Base-by-base conservation (phyloP, 2,113 vertebrate genomes). In the Heloderma charlesbogerti region DNA sequence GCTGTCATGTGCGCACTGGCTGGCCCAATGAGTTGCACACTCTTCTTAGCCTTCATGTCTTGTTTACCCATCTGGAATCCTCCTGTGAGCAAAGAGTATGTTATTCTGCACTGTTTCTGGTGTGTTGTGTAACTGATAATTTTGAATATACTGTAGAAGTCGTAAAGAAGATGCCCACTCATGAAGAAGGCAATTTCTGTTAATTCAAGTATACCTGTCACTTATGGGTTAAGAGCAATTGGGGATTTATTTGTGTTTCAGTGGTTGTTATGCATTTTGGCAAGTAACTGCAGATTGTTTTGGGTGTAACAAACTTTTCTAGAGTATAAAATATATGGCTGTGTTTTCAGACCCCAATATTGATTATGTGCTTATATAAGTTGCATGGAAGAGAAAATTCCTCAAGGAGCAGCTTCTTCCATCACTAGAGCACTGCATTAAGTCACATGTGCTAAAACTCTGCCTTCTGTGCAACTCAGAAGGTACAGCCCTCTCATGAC, bases 221-320 rank as follows among this genome's bases (percentile, higher is more conserved):
- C 89, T 86, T 88, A 48, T 5, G 54, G 15, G 91, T 66, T 7
- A 0, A 43, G 63, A 16, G 2, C 90, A 79, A 69, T 81, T n/a
- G 57, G 86, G 89, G 85, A 92, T 91, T 92, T 93, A 69, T 77
- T 43, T 48, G 15, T 5, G 79, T 93, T 75, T 92, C 87, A 82
- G 3, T n/a, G 1, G 18, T 78, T 29, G n/a, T 45, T 48, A 31
- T 31, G 43, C 5, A 34, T 34, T 60, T 60, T 88, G 54, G 40
- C 40, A 54, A 67, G 60, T 75, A 25, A 0, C 1, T n/a, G 40
- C 40, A 18, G 69, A 40, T 94, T 18, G 12, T 40, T 22, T 88
- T 72, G 34, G 48, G 25, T 31, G 25, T 67, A 78, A 34, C 10
- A 4, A 43, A 51, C 27, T 22, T 15, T 81, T 31, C 18, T 43